Evolutionary conservation across 2,113 vertebrate species (phyloP).

Genomic region (Gulo gulo): DNA sequence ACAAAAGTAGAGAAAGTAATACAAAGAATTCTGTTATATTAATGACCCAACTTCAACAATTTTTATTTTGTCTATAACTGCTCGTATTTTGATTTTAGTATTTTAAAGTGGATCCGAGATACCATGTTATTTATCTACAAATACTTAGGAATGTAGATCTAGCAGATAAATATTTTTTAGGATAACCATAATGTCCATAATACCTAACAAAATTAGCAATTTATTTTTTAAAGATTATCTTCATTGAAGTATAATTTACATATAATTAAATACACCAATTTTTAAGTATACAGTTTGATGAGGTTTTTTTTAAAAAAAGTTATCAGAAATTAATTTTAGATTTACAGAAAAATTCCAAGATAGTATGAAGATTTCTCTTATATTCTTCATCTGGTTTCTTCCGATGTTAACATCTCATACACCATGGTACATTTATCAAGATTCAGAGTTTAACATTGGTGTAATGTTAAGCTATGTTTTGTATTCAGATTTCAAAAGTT

Average conservation of each 20-base stretch:
- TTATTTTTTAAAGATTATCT: not conserved
- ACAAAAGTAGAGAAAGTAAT: not conserved
- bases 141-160: not conserved
- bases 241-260: not conserved
- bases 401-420: not conserved
- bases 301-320: not conserved
- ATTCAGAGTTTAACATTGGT: not conserved
- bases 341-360: not conserved
- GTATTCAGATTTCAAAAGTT: not conserved
- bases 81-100: not conserved
- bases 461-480: not conserved
- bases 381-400: not conserved
- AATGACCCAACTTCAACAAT: not conserved
- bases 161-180: not conserved
- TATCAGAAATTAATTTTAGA: constrained; percentile 31
- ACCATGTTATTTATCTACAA: not conserved
- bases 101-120: not conserved
- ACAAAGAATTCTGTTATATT: not conserved
- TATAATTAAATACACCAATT: not conserved
- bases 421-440: not conserved
- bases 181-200: not conserved
- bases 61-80: not conserved
- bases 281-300: not conserved
- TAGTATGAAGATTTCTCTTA: not conserved
- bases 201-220: not conserved